These are phyloP conservation scores for Xiphias gladius DNA, from an alignment of 2,113 vertebrate species.

Conservation along the genomic window DNA sequence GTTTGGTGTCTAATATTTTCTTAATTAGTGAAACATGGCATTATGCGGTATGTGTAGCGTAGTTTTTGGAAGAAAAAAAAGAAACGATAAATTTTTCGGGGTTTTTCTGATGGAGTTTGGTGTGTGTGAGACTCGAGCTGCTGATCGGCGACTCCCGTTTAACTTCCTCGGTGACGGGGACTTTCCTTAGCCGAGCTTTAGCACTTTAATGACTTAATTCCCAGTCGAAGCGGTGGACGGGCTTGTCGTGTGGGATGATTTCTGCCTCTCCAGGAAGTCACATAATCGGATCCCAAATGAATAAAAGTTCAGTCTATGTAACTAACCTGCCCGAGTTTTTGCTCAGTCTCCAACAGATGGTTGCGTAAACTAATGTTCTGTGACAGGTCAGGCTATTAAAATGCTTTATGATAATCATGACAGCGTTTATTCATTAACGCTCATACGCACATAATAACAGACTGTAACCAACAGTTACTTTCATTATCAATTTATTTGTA, in stretches of 20 bases:
- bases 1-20: neutral
- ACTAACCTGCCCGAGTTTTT: neutral
- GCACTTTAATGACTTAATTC: no score
- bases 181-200: neutral
- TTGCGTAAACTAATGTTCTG: no score
- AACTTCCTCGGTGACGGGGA: conserved; percentile 27
- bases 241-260: neutral
- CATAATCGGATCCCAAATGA: neutral
- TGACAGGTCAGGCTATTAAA: no score
- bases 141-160: neutral
- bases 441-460: no score
- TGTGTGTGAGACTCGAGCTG: neutral
- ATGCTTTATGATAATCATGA: no score
- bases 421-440: no score
- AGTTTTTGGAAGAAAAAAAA: neutral
- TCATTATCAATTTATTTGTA: no score
- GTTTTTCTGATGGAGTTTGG: conserved; percentile 11
- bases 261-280: neutral
- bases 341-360: no score
- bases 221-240: no score
- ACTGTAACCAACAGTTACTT: no score
- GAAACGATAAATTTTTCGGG: neutral
- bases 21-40: fast-evolving
- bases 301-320: neutral
- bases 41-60: neutral